Conservation (phyloP, 2,113 vertebrate species). For the Rhabdomys dilectus region DNA sequence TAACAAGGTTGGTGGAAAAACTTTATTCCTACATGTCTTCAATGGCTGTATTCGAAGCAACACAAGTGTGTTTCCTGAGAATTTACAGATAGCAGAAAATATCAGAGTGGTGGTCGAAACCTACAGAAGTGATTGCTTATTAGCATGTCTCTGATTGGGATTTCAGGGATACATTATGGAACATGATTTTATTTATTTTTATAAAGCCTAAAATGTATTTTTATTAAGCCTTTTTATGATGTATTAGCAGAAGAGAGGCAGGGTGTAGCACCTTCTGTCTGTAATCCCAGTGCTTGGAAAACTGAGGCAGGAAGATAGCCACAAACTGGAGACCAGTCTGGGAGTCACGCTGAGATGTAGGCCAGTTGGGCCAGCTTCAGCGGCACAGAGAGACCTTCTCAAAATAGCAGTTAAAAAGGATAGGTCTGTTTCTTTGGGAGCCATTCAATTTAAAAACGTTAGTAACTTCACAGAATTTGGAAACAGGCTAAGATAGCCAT, state of each 20-base stretch:
- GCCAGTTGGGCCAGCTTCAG: background rate
- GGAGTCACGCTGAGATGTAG: background rate
- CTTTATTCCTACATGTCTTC: conserved; percentile 7
- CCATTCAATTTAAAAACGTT: conserved; percentile 3
- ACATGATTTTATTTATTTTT: background rate
- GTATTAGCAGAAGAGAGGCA: background rate
- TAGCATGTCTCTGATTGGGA: background rate
- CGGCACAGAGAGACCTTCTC: background rate
- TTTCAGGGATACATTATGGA: background rate
- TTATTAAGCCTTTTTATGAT: conserved; percentile 8
- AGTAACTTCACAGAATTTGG: background rate
- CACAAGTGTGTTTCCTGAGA: background rate
- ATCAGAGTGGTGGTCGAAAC: background rate
- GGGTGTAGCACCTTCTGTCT: background rate
- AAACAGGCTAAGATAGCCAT: background rate
- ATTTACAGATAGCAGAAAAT: background rate
- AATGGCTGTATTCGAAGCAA: conserved; percentile 2
- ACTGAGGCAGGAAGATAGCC: background rate
- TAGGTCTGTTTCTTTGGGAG: conserved; percentile 5
- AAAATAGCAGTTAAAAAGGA: background rate
- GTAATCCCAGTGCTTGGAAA: background rate
- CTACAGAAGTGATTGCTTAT: background rate
- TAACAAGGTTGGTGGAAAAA: conserved; percentile 93
- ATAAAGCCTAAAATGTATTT: background rate
- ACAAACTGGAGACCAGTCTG: background rate